These are phyloP conservation scores for Rhizoglyphus robini DNA, from an alignment of 1,140 invertebrate species.

Conservation along the genomic window DNA sequence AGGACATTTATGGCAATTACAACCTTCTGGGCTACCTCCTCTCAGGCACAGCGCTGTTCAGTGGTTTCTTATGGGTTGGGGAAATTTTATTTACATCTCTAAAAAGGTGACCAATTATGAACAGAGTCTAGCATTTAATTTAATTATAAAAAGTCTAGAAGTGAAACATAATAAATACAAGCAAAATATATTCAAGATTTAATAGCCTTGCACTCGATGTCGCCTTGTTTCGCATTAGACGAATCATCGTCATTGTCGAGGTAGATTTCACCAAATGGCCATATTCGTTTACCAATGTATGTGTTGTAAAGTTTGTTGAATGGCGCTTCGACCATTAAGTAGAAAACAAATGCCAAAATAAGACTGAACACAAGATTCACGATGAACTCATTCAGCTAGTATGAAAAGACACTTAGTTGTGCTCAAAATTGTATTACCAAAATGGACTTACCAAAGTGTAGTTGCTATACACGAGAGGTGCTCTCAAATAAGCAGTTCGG, in stretches of 20 bases:
- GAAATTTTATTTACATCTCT: constrained; percentile 2
- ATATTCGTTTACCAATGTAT: not conserved
- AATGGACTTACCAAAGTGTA: constrained; percentile 23
- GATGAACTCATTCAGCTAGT: constrained; percentile 24
- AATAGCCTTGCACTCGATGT: not conserved
- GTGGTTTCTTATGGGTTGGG: not conserved
- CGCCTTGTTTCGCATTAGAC: not conserved
- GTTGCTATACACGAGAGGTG: constrained; percentile 23
- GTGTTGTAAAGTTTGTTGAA: constrained; percentile 16
- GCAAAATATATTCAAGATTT: not conserved
- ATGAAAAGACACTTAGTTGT: constrained; percentile 12
- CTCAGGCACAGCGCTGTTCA: not conserved
- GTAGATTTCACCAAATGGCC: not conserved
- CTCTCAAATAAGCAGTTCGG: constrained; percentile 38
- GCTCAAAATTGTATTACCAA: not conserved
- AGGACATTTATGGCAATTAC: constrained; percentile 7
- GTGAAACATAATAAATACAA: not conserved
- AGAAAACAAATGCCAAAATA: constrained; percentile 18
- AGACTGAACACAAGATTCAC: constrained; percentile 24
- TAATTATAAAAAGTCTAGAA: not conserved
- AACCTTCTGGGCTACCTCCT: constrained; percentile 1
- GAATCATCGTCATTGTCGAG: not conserved
- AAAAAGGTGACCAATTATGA: not conserved
- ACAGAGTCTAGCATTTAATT: not conserved
- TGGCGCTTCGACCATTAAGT: constrained; percentile 24